Base-by-base conservation (phyloP, 2,888 invertebrate species). In the Diarsia brunnea region DNA sequence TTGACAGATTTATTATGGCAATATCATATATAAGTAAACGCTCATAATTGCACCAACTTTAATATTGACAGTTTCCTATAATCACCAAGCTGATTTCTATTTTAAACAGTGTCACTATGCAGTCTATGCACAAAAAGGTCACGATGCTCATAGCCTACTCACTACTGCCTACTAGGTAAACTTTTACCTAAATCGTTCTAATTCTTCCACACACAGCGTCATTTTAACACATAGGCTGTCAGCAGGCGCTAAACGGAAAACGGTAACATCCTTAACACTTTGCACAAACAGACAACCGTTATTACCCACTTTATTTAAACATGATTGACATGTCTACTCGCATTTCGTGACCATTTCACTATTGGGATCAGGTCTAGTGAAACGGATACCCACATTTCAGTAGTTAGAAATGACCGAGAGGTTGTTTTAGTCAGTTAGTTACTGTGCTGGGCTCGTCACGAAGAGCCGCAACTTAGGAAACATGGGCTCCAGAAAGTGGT, bases 261-360 rank as follows among this genome's bases (percentile, higher is more conserved):
- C 96, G 95, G 96, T 95, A 91, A 90, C 91, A 93, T 83, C 92
- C 92, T 88, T 94, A 94, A 95, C 92, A 88, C 73, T 88, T 94
- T 92, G 73, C 89, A 90, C 94, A 95, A 95, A 96, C 90, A 95
- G 49, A 83, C 71, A 73, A 95, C 96, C 96, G 96, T 96, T 96
- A 96, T 89, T 85, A 89, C 91, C 91, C 82, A 95, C 92, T 90
- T 95, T 95, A 96, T 95, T 95, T 92, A 95, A 91, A 91, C 85
- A 89, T 87, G 90, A 87, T 88, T 85, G 86, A 81, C 90, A 91
- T 78, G 73, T 78, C 68, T 78, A 83, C 89, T 88, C 91, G 89
- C 93, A 95, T 95, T 95, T 94, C 84, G 76, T 88, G 79, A 83
- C 86, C 75, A 80, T 81, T 84, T 75, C 77, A 8, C 38, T 82